Base-by-base conservation (phyloP, 2,888 invertebrate species). In the Salticus scenicus region DNA sequence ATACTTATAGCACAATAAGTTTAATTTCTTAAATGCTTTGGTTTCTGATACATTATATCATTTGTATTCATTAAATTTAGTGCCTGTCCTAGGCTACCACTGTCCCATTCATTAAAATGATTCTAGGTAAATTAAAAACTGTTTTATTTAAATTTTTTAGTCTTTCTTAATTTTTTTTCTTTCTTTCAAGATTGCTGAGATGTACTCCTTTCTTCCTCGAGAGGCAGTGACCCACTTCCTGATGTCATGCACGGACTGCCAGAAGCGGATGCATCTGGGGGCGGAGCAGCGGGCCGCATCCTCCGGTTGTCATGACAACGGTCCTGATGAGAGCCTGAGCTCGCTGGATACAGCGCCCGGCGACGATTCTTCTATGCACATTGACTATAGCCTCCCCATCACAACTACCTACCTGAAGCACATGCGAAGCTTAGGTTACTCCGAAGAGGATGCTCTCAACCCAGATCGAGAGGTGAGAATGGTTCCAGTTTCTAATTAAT, bases 141-240 rank as follows among this genome's bases (percentile, higher is more conserved):
- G n/a, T n/a, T n/a, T n/a, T n/a, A n/a, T n/a, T n/a, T n/a, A n/a
- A n/a, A n/a, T n/a, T n/a, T n/a, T n/a, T n/a, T n/a, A n/a, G n/a
- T n/a, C n/a, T n/a, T n/a, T n/a, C n/a, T n/a, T n/a, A n/a, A n/a
- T n/a, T n/a, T n/a, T n/a, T n/a, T n/a, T n/a, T n/a, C n/a, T n/a
- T n/a, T 57, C 24, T 31, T 10, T 17, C 17, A 94, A 98, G 98
- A 98, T 98, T 90, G 97, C 98, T 75, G 98, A 98, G 92, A 97
- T 96, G 87, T 98, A 97, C 93, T 97, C 97, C 73, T 98, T 98
- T 91, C 93, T 98, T 89, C 98, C 98, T 4, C 94, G 98, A 82
- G 98, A 98, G 92, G 98, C 98, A 72, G 98, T 98, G 91, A 98
- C 98, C 85, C 95, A 97, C 90, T 98, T 98, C 93, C 94, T 98